Percentiles rank a stretch among this genome's conserved stretches.
These are phyloP conservation scores for Gallinago jamesoni DNA, from an alignment of 2,113 vertebrate species.

Conservation along the genomic window DNA sequence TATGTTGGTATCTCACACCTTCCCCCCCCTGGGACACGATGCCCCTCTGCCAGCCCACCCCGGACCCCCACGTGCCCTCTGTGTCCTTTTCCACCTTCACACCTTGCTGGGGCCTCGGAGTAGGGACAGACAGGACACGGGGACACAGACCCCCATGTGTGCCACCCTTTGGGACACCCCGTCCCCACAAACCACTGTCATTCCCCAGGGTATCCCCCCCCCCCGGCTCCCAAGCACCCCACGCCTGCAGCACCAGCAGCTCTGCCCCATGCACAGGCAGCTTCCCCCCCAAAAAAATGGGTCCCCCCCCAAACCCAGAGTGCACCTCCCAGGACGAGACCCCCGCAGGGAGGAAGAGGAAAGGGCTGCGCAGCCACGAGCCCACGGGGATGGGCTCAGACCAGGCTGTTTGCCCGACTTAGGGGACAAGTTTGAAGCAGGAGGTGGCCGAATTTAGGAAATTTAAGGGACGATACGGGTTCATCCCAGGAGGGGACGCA, in stretches of 20 bases:
- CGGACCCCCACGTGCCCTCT: not conserved
- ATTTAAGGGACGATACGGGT: not conserved
- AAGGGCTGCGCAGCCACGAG: not conserved
- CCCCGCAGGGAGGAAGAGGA: not conserved
- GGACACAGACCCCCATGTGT: rapidly evolving
- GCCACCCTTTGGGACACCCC: not conserved
- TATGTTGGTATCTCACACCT: too few species aligned
- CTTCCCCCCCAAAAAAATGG: too few species aligned
- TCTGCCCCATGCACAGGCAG: not conserved
- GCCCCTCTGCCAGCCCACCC: not conserved
- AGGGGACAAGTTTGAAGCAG: not conserved
- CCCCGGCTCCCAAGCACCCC: rapidly evolving
- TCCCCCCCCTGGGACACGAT: rapidly evolving
- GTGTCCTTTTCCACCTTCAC: rapidly evolving
- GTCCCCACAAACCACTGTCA: rapidly evolving
- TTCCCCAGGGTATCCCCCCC: rapidly evolving
- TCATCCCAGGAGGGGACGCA: not conserved
- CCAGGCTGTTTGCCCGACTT: not conserved
- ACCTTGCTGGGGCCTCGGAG: rapidly evolving
- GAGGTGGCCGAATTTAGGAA: not conserved
- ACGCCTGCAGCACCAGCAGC: not conserved
- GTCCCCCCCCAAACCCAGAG: not conserved
- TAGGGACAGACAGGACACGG: rapidly evolving
- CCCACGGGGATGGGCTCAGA: not conserved
- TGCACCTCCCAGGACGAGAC: not conserved